Conservation (phyloP, 2,113 vertebrate genomes). For the Alethe diademata region DNA sequence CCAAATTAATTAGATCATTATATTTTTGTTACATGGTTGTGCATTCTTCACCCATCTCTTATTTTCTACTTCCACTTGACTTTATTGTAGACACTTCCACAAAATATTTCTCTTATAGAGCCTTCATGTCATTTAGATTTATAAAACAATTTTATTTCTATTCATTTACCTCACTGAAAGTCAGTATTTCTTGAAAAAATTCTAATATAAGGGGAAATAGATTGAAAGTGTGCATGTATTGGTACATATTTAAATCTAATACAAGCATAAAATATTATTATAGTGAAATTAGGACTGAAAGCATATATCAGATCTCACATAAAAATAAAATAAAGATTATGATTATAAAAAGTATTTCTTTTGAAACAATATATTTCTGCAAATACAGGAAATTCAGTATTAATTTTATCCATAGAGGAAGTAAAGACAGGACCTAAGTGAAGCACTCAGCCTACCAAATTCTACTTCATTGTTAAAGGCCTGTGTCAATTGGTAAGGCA, state of each 20-base stretch:
- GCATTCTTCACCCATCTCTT: background rate
- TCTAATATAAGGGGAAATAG: background rate
- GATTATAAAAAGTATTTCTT: background rate
- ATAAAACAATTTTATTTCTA: background rate
- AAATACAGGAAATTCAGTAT: background rate
- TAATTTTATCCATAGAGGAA: background rate
- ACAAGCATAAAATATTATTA: background rate
- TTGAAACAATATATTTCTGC: background rate
- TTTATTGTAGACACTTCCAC: background rate
- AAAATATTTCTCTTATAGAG: background rate
- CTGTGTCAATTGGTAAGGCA: background rate
- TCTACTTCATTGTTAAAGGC: background rate
- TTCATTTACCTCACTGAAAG: background rate
- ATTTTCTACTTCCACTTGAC: background rate
- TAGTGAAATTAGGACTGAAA: background rate
- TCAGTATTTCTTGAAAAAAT: background rate
- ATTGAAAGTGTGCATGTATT: background rate
- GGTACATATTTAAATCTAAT: background rate
- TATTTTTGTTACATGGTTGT: background rate
- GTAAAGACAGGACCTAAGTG: background rate
- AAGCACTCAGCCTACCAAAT: background rate
- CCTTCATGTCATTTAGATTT: background rate
- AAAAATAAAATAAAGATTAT: background rate
- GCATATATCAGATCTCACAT: rapidly evolving
- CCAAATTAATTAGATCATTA: background rate